Conservation (phyloP, 2,888 invertebrate genomes). For the Acleris literana region DNA sequence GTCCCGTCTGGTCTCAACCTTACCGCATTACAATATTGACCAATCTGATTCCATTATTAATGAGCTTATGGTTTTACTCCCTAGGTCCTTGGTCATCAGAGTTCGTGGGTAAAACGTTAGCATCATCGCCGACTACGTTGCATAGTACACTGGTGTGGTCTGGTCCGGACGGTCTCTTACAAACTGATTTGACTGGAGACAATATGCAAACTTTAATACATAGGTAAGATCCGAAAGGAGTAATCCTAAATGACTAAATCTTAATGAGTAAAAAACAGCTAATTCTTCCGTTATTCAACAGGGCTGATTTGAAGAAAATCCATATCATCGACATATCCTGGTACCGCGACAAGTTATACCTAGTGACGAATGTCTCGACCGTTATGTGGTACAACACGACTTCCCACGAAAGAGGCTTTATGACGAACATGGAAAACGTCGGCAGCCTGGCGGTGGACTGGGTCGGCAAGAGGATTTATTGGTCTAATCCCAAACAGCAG, state of each 20-base stretch:
- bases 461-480: constrained; percentile 95
- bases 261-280: background rate
- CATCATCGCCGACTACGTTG: constrained; percentile 78
- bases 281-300: constrained; percentile 40
- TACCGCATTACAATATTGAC: too few species aligned
- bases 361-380: constrained; percentile 89
- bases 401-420: constrained; percentile 79
- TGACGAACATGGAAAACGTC: constrained; percentile 87
- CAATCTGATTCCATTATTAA: too few species aligned
- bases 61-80: background rate
- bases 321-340: constrained; percentile 89
- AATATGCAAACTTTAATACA: constrained; percentile 88
- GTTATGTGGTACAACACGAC: constrained; percentile 89
- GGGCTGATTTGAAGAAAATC: constrained; percentile 81
- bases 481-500: constrained; percentile 94
- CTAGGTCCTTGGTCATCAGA: constrained; percentile 91
- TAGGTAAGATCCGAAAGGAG: constrained; percentile 52
- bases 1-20: too few species aligned
- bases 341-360: constrained; percentile 89
- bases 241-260: background rate
- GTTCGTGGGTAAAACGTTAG: constrained; percentile 88
- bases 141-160: constrained; percentile 89
- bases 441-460: constrained; percentile 94
- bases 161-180: constrained; percentile 88
- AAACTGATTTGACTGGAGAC: constrained; percentile 92